Percentiles rank a stretch among this genome's conserved stretches.
Conservation (phyloP, 2,797 vertebrate genomes). For the Molothrus aeneus region DNA sequence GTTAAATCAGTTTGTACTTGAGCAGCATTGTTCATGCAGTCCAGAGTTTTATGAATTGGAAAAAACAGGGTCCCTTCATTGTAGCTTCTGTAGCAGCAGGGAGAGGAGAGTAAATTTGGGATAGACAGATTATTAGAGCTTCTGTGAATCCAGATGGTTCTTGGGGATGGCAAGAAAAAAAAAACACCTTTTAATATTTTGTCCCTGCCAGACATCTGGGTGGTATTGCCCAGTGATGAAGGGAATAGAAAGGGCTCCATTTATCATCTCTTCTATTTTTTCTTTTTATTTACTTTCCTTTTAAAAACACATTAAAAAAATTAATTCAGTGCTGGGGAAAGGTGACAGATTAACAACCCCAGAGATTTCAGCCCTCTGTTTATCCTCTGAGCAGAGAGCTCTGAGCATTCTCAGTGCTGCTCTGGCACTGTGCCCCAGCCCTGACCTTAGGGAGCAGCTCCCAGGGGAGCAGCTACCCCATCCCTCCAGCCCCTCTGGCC, state of each 20-base stretch:
- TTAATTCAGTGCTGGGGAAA: conserved; percentile 49
- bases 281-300: conserved; percentile 65
- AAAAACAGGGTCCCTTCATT: not conserved
- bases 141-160: not conserved
- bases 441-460: conserved; percentile 39
- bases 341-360: conserved; percentile 68
- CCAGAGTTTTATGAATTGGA: not conserved
- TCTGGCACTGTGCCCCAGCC: not conserved
- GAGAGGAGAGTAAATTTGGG: not conserved
- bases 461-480: not conserved
- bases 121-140: not conserved
- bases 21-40: not conserved
- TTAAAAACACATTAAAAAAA: conserved; percentile 57
- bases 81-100: not conserved
- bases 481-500: not conserved
- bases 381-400: conserved; percentile 10
- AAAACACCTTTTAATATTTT: not conserved
- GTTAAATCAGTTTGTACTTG: not conserved
- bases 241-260: conserved; percentile 9
- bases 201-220: conserved; percentile 5
- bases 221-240: conserved; percentile 32
- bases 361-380: conserved; percentile 48
- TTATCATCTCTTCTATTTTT: conserved; percentile 54
- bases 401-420: not conserved
- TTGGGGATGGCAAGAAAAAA: not conserved